Evolutionary conservation across 2,113 vertebrate species (phyloP).

Genomic region (Geococcyx californianus): DNA sequence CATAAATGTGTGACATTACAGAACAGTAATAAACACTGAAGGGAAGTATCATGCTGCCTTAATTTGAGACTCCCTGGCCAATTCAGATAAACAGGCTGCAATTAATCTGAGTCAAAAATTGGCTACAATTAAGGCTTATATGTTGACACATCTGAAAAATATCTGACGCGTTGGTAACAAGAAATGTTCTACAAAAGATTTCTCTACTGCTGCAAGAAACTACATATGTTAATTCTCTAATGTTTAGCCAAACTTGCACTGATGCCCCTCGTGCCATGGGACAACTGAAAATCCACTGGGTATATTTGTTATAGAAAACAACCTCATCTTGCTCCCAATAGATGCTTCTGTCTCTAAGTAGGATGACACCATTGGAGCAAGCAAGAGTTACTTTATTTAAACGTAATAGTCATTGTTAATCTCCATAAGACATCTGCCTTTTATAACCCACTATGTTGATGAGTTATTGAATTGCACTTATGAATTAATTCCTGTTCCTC

Average conservation of each 20-base stretch:
- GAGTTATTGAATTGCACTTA: background rate
- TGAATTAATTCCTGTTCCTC: background rate
- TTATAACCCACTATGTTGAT: background rate
- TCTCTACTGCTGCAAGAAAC: background rate
- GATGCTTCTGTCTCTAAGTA: background rate
- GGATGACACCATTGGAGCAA: background rate
- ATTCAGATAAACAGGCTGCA: background rate
- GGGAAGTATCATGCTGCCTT: background rate
- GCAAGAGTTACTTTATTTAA: background rate
- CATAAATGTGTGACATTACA: background rate
- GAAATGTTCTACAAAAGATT: background rate
- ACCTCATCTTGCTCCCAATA: background rate
- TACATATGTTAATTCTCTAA: background rate
- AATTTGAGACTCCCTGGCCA: background rate
- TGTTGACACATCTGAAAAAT: background rate
- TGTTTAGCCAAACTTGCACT: background rate
- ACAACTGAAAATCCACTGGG: background rate
- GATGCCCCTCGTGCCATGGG: background rate
- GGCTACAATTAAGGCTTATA: background rate
- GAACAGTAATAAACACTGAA: background rate
- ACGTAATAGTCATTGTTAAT: background rate
- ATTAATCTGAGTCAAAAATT: background rate
- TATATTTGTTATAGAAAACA: background rate
- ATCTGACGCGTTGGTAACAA: background rate
- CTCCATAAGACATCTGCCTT: background rate